These are phyloP conservation scores for Bos javanicus DNA, from an alignment of 2,113 vertebrate genomes.

Conservation along the genomic window DNA sequence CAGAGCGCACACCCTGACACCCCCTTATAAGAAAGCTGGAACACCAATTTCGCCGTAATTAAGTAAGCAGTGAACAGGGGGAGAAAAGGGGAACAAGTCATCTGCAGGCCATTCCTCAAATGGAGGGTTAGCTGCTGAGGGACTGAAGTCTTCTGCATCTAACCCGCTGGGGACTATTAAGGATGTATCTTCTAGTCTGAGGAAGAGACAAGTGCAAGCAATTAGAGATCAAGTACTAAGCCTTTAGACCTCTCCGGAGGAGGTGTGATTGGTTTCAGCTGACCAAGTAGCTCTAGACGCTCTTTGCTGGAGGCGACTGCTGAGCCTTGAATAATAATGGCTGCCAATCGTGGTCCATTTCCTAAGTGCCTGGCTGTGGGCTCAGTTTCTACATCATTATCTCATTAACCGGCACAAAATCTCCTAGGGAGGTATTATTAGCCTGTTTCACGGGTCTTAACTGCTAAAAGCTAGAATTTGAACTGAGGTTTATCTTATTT, in stretches of 20 bases:
- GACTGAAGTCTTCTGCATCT: not conserved
- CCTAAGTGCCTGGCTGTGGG: not conserved
- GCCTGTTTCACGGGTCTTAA: conserved; percentile 26
- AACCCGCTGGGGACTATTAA: not conserved
- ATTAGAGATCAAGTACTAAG: conserved; percentile 11
- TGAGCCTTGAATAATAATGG: conserved; percentile 43
- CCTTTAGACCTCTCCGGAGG: not conserved
- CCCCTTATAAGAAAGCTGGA: not conserved
- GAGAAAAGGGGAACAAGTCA: not conserved
- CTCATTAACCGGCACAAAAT: not conserved
- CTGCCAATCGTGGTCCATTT: not conserved
- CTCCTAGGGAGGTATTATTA: conserved; percentile 1
- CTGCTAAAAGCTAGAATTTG: not conserved
- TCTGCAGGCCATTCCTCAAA: not conserved
- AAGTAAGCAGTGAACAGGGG: not conserved
- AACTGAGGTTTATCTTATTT: not conserved
- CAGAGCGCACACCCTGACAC: not conserved
- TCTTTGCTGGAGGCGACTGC: not conserved
- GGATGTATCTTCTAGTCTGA: not conserved
- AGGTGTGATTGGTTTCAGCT: not conserved
- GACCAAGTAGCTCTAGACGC: not conserved
- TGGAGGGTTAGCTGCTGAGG: not conserved
- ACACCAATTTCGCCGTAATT: not conserved
- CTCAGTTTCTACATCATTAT: conserved; percentile 10
- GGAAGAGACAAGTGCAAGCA: not conserved